Percentiles rank a stretch among this genome's conserved stretches.
Evolutionary conservation across 2,888 invertebrate genomes (phyloP).

Genomic region (Erynnis tages): DNA sequence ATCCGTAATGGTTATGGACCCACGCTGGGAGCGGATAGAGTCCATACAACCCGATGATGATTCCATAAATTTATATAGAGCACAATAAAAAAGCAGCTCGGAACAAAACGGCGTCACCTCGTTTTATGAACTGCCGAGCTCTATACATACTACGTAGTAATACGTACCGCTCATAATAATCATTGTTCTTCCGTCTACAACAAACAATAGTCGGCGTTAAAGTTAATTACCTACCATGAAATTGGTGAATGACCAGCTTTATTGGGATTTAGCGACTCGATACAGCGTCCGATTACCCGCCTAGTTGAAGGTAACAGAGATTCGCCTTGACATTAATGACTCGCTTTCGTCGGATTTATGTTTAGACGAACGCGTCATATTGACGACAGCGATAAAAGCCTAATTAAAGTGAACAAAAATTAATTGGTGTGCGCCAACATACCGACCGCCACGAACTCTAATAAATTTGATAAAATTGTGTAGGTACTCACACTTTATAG

Average conservation of each 20-base stretch:
- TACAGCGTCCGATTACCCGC: slow-evolving; percentile 40
- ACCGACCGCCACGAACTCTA: slow-evolving; percentile 13
- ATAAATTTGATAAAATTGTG: slow-evolving; percentile 13
- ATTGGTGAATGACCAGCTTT: slow-evolving; percentile 56
- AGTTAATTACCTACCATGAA: slow-evolving; percentile 66
- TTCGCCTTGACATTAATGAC: slow-evolving; percentile 64
- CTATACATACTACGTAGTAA: slow-evolving; percentile 32
- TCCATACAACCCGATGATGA: slow-evolving; percentile 79
- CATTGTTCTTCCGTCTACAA: slow-evolving; percentile 51
- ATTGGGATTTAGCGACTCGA: slow-evolving; percentile 53
- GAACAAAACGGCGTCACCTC: slow-evolving; percentile 75
- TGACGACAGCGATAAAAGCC: slow-evolving; percentile 59
- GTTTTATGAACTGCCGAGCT: slow-evolving; percentile 61
- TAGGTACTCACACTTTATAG: slow-evolving; percentile 4
- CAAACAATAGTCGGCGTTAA: slow-evolving; percentile 40
- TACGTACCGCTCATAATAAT: slow-evolving; percentile 37
- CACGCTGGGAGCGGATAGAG: slow-evolving; percentile 65
- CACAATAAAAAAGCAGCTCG: slow-evolving; percentile 72
- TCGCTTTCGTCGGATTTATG: slow-evolving; percentile 34
- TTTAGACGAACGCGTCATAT: slow-evolving; percentile 38
- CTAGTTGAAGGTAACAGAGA: slow-evolving; percentile 41
- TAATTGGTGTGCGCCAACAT: slow-evolving; percentile 35
- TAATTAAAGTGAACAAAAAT: slow-evolving; percentile 50
- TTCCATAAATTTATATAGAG: slow-evolving; percentile 80
- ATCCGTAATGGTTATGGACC: slow-evolving; percentile 76